Evolutionary conservation across 2,888 invertebrate genomes (phyloP).

Genomic region (Odontocolon sp.): DNA sequence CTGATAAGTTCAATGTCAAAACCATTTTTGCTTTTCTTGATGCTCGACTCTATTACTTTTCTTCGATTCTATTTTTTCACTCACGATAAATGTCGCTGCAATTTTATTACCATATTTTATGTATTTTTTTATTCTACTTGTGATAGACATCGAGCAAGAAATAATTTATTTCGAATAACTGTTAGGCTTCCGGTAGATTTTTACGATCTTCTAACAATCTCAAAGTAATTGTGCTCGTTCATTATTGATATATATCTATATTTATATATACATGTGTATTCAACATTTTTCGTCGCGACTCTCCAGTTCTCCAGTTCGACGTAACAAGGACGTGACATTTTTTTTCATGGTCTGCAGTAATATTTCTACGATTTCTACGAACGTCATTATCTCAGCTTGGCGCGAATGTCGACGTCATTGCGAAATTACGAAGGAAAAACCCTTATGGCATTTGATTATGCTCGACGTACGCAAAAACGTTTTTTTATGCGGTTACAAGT

Average conservation of each 20-base stretch:
- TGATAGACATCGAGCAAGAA: not conserved
- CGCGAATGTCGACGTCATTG: not conserved
- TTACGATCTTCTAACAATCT: not conserved
- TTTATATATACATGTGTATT: too few species aligned
- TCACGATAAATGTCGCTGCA: not conserved
- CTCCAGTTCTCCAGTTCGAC: not conserved
- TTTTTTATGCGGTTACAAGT: not conserved
- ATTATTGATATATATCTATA: not conserved
- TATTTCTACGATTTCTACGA: constrained; percentile 22
- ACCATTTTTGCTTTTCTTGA: too few species aligned
- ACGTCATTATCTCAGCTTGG: constrained; percentile 2
- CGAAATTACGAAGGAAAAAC: constrained; percentile 12
- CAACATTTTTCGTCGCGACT: not conserved
- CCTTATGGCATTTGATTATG: not conserved
- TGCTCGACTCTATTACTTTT: too few species aligned
- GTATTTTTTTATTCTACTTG: too few species aligned
- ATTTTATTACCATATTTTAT: not conserved
- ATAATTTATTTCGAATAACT: not conserved
- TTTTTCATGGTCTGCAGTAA: not conserved
- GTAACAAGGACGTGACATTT: not conserved
- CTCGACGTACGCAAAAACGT: constrained; percentile 1
- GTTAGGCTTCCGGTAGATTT: too few species aligned
- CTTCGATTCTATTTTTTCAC: too few species aligned
- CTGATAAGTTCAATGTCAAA: too few species aligned
- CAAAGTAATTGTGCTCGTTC: not conserved